Base-by-base conservation (phyloP, 2,888 invertebrate genomes). In the Mesoligia furuncula region DNA sequence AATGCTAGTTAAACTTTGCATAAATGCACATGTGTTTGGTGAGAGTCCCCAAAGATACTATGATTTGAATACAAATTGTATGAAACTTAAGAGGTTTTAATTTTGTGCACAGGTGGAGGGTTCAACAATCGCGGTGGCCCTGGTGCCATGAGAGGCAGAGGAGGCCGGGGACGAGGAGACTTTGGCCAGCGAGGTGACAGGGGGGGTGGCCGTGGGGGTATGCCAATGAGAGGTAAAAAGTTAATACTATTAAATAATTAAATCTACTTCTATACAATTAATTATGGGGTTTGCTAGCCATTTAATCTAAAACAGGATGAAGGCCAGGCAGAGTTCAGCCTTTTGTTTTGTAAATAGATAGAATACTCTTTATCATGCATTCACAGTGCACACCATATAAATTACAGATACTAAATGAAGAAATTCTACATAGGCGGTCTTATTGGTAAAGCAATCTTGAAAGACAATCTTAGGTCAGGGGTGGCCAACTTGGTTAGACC, bases 81-180 rank as follows among this genome's bases (percentile, higher is more conserved):
- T 6, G 51, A 42, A 62, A 51, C 39, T 45, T 15, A 42, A 24
- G 11, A 17, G 2, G 6, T 51, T 42, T 36, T 48, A 15, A 45
- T 15, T 74, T 65, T 76, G 20, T 77, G 73, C 71, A 51, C 59
- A 94, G 95, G 95, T 90, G 96, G 96, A 75, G 95, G 94, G 66
- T 96, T 95, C 78, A 95, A 93, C 73, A 95, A 95, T 79, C 91
- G 96, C 83, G 96, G 96, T 54, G 96, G 95, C 13, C 95, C 95
- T 59, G 95, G 95, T 61, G 94, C 94, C 3, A 95, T 95, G 93
- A 92, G 96, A 86, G 95, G 96, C 2, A 86, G 95, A 24, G 93
- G 96, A 36, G 95, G 96, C 3, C 89, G 96, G 61, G 96, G 96
- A 0, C 92, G 96, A 61, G 96, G 96, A 36, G 96, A 96, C 85